Conservation (phyloP, 1,140 invertebrate species). For the Cyclina sinensis region DNA sequence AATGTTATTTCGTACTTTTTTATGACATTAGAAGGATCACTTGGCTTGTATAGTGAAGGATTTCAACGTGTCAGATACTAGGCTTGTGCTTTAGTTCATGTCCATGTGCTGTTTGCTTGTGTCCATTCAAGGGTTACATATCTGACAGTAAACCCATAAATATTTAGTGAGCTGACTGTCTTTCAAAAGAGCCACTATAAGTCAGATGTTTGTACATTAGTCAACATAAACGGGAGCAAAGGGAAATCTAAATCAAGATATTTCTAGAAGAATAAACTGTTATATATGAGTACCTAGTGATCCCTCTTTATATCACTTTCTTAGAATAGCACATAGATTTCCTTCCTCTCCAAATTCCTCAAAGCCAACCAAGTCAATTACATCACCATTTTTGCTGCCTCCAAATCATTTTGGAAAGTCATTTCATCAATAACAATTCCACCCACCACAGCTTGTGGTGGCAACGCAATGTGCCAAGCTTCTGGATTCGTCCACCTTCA, state of each 20-base stretch:
- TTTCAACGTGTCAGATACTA: not conserved
- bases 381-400: not conserved
- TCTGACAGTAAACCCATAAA: constrained; percentile 44
- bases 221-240: constrained; percentile 65
- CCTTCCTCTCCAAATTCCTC: constrained; percentile 42
- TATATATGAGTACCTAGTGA: constrained; percentile 50
- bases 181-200: constrained; percentile 61
- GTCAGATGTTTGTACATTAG: constrained; percentile 50
- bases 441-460: not conserved
- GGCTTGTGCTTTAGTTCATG: constrained; percentile 28
- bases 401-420: constrained; percentile 38
- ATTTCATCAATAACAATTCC: constrained; percentile 66
- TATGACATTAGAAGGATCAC: constrained; percentile 17
- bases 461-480: no score
- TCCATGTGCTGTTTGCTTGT: constrained; percentile 59
- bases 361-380: constrained; percentile 44
- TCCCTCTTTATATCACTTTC: constrained; percentile 10
- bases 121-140: constrained; percentile 65
- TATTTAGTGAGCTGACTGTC: constrained; percentile 8
- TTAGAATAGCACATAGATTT: not conserved
- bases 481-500: no score
- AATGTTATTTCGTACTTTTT: constrained; percentile 52
- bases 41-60: constrained; percentile 47
- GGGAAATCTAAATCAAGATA: constrained; percentile 67
- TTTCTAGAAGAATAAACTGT: constrained; percentile 63